phyloP scores from a whole-genome alignment of 2,888 invertebrate species.

The Xanthia icteritia region DNA sequence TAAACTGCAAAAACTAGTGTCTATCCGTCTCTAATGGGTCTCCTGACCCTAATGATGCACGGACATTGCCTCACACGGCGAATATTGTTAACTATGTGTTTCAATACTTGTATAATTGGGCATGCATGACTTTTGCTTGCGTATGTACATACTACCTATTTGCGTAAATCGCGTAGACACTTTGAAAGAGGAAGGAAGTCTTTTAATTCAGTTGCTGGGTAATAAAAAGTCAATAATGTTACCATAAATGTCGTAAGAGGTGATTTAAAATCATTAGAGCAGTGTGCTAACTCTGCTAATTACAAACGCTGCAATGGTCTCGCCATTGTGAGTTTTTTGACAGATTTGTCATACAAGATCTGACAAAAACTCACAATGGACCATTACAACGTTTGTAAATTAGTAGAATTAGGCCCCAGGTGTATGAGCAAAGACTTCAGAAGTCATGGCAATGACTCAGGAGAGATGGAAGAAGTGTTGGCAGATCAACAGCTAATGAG shows the following conservation, averaged over 20 bases:
- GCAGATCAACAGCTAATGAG: no score
- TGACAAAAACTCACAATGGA: background rate
- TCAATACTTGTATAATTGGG: constrained; percentile 25
- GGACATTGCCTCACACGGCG: constrained; percentile 42
- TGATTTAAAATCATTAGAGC: constrained; percentile 6
- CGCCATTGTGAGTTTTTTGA: background rate
- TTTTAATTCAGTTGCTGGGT: background rate
- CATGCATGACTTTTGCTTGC: constrained; percentile 21
- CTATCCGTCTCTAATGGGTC: constrained; percentile 34
- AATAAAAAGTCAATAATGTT: constrained; percentile 11
- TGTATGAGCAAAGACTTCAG: background rate
- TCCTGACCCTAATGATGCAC: constrained; percentile 59
- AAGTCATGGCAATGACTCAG: no score
- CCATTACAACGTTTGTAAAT: background rate
- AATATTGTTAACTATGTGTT: constrained; percentile 33
- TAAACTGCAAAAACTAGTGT: constrained; percentile 41
- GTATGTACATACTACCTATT: background rate
- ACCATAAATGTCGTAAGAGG: background rate
- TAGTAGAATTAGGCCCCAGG: background rate
- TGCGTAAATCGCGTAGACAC: background rate
- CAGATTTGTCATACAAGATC: background rate
- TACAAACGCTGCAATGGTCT: background rate
- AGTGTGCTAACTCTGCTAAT: background rate
- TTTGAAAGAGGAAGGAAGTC: constrained; percentile 32
- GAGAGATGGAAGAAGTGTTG: no score